Conservation (phyloP, 2,113 vertebrate genomes). For the Myrmecophaga tridactyla region DNA sequence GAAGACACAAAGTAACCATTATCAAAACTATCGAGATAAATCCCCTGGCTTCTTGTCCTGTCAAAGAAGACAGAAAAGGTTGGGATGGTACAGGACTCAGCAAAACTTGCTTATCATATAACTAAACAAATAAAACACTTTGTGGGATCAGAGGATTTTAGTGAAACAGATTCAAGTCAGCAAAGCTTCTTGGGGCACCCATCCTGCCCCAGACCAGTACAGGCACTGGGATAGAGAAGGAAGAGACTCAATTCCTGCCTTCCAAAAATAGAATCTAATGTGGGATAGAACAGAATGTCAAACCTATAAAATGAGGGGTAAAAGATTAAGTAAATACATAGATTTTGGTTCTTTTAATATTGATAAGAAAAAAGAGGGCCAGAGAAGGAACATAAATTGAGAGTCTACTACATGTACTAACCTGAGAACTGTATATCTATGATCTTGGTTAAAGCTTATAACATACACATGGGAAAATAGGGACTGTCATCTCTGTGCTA, state of each 20-base stretch:
- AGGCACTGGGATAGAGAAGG: neutral
- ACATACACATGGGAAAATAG: neutral
- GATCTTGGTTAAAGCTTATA: neutral
- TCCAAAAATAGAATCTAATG: neutral
- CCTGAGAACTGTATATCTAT: neutral
- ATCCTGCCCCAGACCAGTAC: neutral
- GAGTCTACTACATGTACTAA: neutral
- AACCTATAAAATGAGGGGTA: neutral
- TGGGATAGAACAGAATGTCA: neutral
- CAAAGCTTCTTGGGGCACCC: neutral
- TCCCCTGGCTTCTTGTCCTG: neutral
- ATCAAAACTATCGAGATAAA: neutral
- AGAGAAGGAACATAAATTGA: neutral
- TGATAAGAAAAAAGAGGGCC: neutral
- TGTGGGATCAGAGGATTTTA: conserved; percentile 38
- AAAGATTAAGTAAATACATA: neutral
- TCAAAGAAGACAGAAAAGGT: conserved; percentile 20
- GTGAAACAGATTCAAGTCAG: conserved; percentile 48
- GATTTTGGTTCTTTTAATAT: neutral
- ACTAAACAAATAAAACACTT: conserved; percentile 63
- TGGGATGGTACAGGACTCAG: conserved; percentile 33
- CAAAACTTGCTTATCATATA: conserved; percentile 41
- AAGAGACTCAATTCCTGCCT: neutral
- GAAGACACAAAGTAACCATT: neutral
- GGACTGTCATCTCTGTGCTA: neutral